Conservation (phyloP, 2,113 vertebrate genomes). For the Motacilla alba region DNA sequence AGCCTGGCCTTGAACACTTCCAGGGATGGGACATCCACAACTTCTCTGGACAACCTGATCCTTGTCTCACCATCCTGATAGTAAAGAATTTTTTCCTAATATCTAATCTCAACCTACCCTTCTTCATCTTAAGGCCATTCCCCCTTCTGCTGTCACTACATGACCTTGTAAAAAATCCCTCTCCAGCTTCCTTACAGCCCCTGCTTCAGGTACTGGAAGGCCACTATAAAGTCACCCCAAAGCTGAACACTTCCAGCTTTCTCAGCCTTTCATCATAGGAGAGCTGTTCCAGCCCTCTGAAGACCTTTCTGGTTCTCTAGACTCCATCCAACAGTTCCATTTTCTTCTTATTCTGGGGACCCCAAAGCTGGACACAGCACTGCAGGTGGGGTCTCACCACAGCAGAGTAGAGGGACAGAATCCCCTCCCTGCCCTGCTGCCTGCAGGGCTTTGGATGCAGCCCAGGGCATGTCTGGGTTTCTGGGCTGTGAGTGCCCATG, state of each 20-base stretch:
- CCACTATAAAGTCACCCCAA: background rate
- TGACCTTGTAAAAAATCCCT: background rate
- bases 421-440: background rate
- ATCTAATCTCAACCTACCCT: background rate
- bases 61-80: background rate
- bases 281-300: background rate
- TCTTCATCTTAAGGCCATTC: background rate
- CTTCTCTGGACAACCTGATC: background rate
- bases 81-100: background rate
- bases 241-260: background rate
- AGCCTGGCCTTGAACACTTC: background rate
- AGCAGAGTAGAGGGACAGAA: rapidly evolving
- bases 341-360: background rate
- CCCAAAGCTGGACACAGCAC: background rate
- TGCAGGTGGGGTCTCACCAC: background rate
- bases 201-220: background rate
- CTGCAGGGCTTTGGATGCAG: background rate
- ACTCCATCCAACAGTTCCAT: background rate
- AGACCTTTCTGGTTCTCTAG: background rate
- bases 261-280: background rate
- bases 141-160: background rate
- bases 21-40: background rate
- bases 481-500: background rate
- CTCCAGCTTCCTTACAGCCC: background rate
- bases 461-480: background rate